Conservation (phyloP, 2,113 vertebrate genomes). For the Oreocharis arfaki region DNA sequence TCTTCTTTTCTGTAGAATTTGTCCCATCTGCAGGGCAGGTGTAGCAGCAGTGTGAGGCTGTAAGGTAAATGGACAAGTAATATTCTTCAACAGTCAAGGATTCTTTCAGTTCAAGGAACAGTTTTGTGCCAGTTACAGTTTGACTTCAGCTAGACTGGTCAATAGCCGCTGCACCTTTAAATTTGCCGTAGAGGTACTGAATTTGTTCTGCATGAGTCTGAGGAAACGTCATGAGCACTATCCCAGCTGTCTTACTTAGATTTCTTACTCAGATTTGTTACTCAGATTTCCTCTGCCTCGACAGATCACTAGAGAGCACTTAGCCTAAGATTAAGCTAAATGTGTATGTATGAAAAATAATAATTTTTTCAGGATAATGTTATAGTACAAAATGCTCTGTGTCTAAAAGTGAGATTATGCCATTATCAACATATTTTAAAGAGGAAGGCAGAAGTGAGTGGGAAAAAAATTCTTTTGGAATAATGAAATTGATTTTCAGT, state of each 20-base stretch:
- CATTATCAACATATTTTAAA: neutral
- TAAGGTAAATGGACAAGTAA: neutral
- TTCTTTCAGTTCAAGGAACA: neutral
- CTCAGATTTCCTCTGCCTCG: neutral
- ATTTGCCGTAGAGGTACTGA: neutral
- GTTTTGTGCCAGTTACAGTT: neutral
- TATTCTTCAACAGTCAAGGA: neutral
- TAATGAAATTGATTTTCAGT: neutral
- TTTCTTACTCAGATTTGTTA: neutral
- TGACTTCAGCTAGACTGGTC: neutral
- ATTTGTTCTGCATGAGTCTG: neutral
- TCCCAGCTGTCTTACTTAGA: neutral
- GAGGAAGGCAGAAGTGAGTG: neutral
- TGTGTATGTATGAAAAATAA: neutral
- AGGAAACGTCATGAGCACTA: neutral
- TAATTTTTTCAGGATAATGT: neutral
- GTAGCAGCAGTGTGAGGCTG: neutral
- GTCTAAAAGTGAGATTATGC: neutral
- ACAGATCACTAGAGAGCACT: neutral
- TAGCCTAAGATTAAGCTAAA: neutral
- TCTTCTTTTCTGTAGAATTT: neutral
- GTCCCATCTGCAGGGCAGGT: neutral
- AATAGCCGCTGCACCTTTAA: neutral
- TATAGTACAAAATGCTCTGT: neutral
- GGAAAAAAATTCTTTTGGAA: neutral